phyloP scores from a whole-genome alignment of 2,797 vertebrate species.

The Meda fulgida region DNA sequence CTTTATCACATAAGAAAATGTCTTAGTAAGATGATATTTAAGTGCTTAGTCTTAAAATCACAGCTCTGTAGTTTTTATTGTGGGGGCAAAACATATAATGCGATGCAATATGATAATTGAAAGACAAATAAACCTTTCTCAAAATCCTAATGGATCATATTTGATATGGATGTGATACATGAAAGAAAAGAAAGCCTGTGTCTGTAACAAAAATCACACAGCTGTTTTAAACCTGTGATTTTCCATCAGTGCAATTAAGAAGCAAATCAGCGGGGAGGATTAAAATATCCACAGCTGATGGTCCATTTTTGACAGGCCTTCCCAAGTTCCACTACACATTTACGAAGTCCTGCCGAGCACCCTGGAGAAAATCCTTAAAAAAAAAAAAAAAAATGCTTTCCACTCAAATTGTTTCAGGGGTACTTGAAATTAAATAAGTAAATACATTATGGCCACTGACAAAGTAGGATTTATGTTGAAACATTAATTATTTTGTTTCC shows the following conservation, averaged over 20 bases:
- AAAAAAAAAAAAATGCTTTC: background rate
- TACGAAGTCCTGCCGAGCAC: constrained; percentile 45
- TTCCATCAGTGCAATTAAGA: constrained; percentile 55
- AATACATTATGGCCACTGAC: constrained; percentile 31
- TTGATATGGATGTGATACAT: background rate
- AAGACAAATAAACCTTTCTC: background rate
- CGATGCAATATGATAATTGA: background rate
- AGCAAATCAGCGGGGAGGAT: constrained; percentile 58
- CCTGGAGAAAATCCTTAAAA: constrained; percentile 36
- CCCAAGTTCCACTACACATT: constrained; percentile 42
- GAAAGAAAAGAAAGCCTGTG: constrained; percentile 29
- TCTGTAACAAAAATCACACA: constrained; percentile 21
- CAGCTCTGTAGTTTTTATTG: background rate
- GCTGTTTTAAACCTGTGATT: constrained; percentile 52
- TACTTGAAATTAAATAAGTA: too few relatives aligned
- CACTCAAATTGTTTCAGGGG: background rate
- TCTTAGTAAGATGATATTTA: background rate
- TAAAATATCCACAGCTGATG: constrained; percentile 56
- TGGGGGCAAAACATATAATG: background rate
- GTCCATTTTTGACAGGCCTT: constrained; percentile 52
- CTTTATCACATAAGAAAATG: background rate
- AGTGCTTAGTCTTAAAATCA: background rate
- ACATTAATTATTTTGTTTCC: constrained; percentile 2
- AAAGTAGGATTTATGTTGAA: constrained; percentile 46
- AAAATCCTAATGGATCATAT: background rate